Percentiles rank a stretch among this genome's conserved stretches.
Conservation (phyloP, 2,113 vertebrate genomes). For the Hydropotes inermis region DNA sequence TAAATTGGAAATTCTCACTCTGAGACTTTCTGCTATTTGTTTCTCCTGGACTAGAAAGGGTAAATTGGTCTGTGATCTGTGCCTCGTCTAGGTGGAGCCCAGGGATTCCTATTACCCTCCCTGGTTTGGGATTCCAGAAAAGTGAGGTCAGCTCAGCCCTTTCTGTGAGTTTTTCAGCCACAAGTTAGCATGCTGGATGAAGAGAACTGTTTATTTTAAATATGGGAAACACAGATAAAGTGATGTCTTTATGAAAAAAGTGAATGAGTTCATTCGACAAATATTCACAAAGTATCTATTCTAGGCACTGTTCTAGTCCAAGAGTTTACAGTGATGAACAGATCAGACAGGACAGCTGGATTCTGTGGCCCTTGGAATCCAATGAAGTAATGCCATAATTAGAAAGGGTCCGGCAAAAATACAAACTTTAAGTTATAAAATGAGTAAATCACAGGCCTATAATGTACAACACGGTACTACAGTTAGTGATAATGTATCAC, state of each 20-base stretch:
- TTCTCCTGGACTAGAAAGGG: not conserved
- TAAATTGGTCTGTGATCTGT: not conserved
- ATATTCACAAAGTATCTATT: not conserved
- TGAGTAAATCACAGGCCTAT: not conserved
- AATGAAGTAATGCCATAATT: not conserved
- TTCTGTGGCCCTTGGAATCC: not conserved
- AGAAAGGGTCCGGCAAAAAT: not conserved
- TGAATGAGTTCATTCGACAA: not conserved
- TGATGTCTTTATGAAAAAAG: not conserved
- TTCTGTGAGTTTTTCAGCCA: not conserved
- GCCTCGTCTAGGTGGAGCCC: not conserved
- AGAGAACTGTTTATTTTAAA: not conserved
- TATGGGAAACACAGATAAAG: not conserved
- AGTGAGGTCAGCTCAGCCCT: not conserved
- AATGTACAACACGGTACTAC: not conserved
- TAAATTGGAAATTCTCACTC: not conserved
- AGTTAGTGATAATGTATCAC: not conserved
- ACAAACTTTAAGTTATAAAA: not conserved
- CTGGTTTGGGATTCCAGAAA: not conserved
- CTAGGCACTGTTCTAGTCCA: not conserved
- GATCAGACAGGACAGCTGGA: not conserved
- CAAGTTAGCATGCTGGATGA: not conserved
- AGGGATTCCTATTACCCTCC: not conserved
- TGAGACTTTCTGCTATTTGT: not conserved
- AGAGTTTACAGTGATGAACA: not conserved